Percentiles rank a stretch among this genome's conserved stretches.
These are phyloP conservation scores for Diprion similis DNA, from an alignment of 1,140 invertebrate species.

Conservation along the genomic window DNA sequence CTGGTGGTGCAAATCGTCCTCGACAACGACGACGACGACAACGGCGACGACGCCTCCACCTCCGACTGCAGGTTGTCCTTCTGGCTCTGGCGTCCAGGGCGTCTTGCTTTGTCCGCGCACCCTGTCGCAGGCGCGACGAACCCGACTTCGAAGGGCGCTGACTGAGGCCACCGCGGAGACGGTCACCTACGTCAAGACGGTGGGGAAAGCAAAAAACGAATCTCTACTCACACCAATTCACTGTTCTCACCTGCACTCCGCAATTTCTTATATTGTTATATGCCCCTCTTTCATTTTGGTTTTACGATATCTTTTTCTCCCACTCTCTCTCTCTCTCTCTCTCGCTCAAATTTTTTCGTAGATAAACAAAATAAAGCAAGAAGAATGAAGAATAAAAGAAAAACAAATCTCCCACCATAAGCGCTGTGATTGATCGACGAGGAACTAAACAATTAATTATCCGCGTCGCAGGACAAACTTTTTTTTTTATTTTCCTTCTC, in stretches of 20 bases:
- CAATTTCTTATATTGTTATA: neutral
- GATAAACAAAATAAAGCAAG: too few relatives aligned
- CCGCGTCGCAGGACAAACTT: too few relatives aligned
- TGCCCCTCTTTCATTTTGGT: too few relatives aligned
- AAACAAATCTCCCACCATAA: too few relatives aligned
- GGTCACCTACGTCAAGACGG: slow-evolving; percentile 87
- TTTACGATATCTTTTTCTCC: too few relatives aligned
- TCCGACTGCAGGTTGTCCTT: slow-evolving; percentile 36
- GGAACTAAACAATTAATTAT: too few relatives aligned
- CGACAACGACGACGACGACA: slow-evolving; percentile 54
- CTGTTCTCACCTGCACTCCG: slow-evolving; percentile 5
- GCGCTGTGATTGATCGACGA: too few relatives aligned
- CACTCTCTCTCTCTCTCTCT: too few relatives aligned
- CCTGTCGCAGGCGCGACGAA: slow-evolving; percentile 82
- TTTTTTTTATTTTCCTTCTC: too few relatives aligned
- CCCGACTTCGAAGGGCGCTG: slow-evolving; percentile 82
- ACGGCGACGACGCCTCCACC: slow-evolving; percentile 52
- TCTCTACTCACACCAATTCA: neutral
- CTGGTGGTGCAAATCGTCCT: slow-evolving; percentile 61
- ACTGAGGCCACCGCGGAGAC: slow-evolving; percentile 88
- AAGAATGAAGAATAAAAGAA: too few relatives aligned
- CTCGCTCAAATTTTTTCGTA: too few relatives aligned
- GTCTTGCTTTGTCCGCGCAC: slow-evolving; percentile 87
- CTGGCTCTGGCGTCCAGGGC: slow-evolving; percentile 66
- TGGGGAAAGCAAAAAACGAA: slow-evolving; percentile 57